A percentile compares a stretch with the other conserved stretches of the same genome.
phyloP scores from a whole-genome alignment of 2,113 vertebrate genomes.

The Hyperoodon ampullatus region DNA sequence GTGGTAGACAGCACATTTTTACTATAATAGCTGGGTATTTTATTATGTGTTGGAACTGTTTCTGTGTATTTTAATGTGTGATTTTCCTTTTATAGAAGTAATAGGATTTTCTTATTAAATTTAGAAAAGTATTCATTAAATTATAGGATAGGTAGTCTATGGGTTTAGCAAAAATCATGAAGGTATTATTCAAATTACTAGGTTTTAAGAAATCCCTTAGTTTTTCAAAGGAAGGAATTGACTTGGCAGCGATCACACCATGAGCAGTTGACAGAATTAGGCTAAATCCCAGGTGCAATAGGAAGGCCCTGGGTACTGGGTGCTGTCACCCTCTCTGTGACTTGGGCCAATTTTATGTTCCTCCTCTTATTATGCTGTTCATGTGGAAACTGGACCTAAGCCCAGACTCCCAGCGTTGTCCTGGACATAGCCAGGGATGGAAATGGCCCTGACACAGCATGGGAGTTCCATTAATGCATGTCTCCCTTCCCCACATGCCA shows the following conservation, averaged over 20 bases:
- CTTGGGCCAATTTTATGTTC: not conserved
- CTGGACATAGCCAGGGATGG: not conserved
- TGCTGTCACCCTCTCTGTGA: not conserved
- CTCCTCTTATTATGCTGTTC: not conserved
- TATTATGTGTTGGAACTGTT: not conserved
- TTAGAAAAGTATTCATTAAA: conserved; percentile 5
- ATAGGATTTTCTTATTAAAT: not conserved
- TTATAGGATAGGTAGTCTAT: not conserved
- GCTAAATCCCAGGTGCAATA: not conserved
- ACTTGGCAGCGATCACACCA: not conserved
- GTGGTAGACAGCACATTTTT: not conserved
- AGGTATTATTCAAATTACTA: not conserved
- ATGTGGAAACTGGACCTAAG: not conserved
- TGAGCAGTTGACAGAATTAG: not conserved
- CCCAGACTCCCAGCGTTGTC: not conserved
- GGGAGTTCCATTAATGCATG: accelerated
- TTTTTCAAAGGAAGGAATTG: conserved; percentile 16
- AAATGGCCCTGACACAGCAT: not conserved
- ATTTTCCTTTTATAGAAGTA: not conserved
- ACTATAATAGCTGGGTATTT: not conserved
- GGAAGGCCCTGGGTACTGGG: not conserved
- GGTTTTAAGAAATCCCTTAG: not conserved
- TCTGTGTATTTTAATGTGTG: not conserved
- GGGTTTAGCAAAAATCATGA: not conserved
- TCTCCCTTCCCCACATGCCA: not conserved